Evolutionary conservation across 2,113 vertebrate genomes (phyloP), one percentile per base, ranked within the genome.

Genomic region (Tricholaema leucomelas): DNA sequence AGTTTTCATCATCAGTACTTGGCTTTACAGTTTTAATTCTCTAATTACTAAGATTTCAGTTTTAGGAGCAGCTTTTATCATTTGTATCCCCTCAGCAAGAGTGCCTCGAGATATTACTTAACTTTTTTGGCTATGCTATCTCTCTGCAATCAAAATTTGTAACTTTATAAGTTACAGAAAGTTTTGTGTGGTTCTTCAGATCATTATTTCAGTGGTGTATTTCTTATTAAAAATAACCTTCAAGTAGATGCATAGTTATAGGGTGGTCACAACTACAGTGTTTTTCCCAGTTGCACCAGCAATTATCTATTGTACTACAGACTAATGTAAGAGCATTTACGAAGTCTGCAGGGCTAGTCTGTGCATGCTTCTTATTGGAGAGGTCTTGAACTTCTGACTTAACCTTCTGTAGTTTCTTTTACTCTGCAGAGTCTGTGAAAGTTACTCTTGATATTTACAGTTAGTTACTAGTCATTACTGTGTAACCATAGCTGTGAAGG

Each of bases 151-250:
- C 31, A 16, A 86, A 75, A 30, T 33, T 6, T 63, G 7, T 30
- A 50, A 33, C 63, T 21, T 81, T 50, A 2, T 7, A 60, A 76
- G 35, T 56, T 60, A 50, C 11, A 60, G 7, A 15, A 50, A 18
- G 8, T 27, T 44, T 54, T 50, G 7, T 33, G 0, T 31, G 16
- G 21, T 63, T 25, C 16, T 70, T 28, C 40, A 66, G 73, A 18
- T 73, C 15, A 21, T 0, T 0, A 8, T 38, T 55, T 40, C 46
- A 60, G 44, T 28, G 10, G 21, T 48, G 33, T 2, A 2, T 25
- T 50, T 65, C 7, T 54, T 91, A 30, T 50, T 50, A 50, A 27
- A 88, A 80, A 31, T 75, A 16, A 44, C 56, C 9, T 74, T 18
- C 8, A 71, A 52, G 31, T 60, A n/a, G 31, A 28, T 46, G 30